Evolutionary conservation across 2,113 vertebrate genomes (phyloP).

Genomic region (Coryphaenoides rupestris): DNA sequence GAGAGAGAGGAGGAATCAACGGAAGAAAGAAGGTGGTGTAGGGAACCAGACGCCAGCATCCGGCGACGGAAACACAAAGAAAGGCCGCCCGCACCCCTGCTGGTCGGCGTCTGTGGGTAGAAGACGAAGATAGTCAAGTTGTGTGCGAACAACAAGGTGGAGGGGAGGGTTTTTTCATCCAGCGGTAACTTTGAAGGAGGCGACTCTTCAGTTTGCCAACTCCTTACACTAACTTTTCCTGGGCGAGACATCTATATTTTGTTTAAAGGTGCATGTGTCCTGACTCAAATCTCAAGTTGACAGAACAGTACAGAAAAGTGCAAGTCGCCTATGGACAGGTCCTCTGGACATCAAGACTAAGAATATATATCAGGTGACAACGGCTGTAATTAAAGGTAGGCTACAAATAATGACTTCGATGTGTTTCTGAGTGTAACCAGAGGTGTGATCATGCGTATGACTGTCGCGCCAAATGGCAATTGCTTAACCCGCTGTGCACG

Average conservation of each 20-base stretch:
- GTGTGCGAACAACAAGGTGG: background rate
- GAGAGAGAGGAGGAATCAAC: slow-evolving; percentile 5
- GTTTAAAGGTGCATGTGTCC: background rate
- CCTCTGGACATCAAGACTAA: background rate
- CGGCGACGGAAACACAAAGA: background rate
- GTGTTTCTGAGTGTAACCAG: background rate
- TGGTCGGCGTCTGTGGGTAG: background rate
- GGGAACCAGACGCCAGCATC: background rate
- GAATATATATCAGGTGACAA: background rate
- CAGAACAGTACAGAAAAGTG: background rate
- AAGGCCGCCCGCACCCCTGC: no score
- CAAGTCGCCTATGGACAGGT: no score
- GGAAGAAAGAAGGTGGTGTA: background rate
- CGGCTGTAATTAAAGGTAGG: background rate
- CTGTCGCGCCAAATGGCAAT: background rate
- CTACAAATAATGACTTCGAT: background rate
- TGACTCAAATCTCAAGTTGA: background rate
- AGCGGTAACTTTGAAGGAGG: background rate
- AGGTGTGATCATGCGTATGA: background rate
- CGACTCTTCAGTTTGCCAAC: background rate
- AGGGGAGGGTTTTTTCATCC: background rate
- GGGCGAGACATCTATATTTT: background rate
- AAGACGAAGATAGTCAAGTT: background rate
- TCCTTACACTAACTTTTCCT: background rate
- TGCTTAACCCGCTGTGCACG: background rate